Conservation (phyloP, 2,888 invertebrate genomes). For the Malacosoma neustria region DNA sequence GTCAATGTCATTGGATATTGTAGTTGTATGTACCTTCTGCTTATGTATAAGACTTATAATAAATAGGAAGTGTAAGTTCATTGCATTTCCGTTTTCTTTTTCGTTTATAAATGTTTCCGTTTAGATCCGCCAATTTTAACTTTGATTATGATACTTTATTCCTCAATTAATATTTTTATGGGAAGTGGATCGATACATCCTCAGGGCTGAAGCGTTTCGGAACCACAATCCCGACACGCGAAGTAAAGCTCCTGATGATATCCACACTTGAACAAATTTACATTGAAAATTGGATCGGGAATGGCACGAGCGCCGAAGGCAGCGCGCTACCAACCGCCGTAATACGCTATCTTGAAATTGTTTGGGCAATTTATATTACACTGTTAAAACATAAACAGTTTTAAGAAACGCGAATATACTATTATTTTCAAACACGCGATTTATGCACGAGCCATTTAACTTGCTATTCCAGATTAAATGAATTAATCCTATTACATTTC, state of each 20-base stretch:
- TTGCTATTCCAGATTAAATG: too few relatives aligned
- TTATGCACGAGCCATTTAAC: not conserved
- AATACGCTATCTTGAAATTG: not conserved
- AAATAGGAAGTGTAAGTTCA: too few relatives aligned
- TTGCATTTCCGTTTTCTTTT: too few relatives aligned
- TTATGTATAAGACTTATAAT: too few relatives aligned
- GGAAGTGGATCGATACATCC: constrained; percentile 16
- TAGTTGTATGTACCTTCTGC: too few relatives aligned
- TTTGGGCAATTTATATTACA: not conserved
- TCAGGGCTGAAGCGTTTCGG: constrained; percentile 21
- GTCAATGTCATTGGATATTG: too few relatives aligned
- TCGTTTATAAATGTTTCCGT: too few relatives aligned
- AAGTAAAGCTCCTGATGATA: constrained; percentile 46
- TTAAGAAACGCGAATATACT: not conserved
- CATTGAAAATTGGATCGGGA: constrained; percentile 65
- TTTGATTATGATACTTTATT: not conserved
- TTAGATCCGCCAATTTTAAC: too few relatives aligned
- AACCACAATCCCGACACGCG: constrained; percentile 43
- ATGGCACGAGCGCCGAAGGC: constrained; percentile 64
- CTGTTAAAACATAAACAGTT: not conserved
- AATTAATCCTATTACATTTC: too few relatives aligned
- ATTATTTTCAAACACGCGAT: not conserved
- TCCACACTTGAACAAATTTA: constrained; percentile 55
- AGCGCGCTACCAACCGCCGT: constrained; percentile 43
- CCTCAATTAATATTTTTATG: constrained; percentile 4